Conservation (phyloP, 2,113 vertebrate species). For the Girardinichthys multiradiatus region DNA sequence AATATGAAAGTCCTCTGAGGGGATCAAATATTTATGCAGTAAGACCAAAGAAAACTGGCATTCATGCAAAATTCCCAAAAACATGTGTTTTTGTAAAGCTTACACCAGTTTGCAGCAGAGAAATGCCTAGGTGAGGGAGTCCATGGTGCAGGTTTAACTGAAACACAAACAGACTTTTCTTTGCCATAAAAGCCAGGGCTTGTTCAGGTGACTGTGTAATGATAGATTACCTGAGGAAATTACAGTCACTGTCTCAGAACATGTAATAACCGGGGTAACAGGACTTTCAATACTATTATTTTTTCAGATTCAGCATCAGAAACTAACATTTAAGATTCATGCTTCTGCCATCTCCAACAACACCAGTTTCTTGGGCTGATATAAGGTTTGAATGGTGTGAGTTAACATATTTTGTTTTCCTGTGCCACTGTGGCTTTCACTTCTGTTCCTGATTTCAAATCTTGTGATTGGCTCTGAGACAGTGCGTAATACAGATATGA, state of each 20-base stretch:
- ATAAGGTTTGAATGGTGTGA: constrained; percentile 57
- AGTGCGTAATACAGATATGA: constrained; percentile 45
- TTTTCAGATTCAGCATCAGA: constrained; percentile 22
- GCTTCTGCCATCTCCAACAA: constrained; percentile 6
- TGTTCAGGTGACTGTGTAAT: not conserved
- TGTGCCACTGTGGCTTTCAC: not conserved
- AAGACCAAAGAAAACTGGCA: not conserved
- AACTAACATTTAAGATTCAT: constrained; percentile 35
- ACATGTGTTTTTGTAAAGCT: too few relatives aligned
- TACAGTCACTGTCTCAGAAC: constrained; percentile 2
- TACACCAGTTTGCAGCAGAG: too few relatives aligned
- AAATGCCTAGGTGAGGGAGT: too few relatives aligned
- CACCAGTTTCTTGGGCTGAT: constrained; percentile 40
- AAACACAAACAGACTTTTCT: constrained; percentile 25
- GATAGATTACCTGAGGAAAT: constrained; percentile 30
- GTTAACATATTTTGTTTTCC: constrained; percentile 47
- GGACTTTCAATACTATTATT: constrained; percentile 21
- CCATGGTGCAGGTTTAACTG: not conserved
- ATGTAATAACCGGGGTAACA: constrained; percentile 8
- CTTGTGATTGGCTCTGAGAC: constrained; percentile 54
- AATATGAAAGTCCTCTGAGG: not conserved
- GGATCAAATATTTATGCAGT: not conserved
- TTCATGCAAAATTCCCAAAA: not conserved
- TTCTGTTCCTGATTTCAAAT: constrained; percentile 59
- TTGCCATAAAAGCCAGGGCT: constrained; percentile 1